Evolutionary conservation across 2,797 vertebrate genomes (phyloP).

Genomic region (Spizella passerina): DNA sequence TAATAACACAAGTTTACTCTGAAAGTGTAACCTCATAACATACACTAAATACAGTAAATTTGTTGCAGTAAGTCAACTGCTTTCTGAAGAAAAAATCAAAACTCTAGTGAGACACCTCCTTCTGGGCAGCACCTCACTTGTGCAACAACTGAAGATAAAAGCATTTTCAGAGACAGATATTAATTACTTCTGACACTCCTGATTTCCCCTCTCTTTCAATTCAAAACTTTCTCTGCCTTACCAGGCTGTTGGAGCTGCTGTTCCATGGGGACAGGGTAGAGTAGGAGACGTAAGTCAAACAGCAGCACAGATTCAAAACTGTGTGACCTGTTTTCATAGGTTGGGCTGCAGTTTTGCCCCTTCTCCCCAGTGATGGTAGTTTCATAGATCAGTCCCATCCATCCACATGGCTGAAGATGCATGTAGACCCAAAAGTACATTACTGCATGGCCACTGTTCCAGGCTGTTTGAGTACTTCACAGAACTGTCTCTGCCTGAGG

Average conservation of each 20-base stretch:
- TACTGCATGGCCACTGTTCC: neutral
- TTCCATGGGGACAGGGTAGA: neutral
- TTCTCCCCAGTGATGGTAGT: neutral
- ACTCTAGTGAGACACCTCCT: neutral
- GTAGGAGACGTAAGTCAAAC: neutral
- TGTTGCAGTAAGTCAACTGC: neutral
- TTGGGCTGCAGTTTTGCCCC: neutral
- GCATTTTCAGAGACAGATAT: neutral
- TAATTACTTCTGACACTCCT: neutral
- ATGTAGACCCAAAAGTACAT: neutral
- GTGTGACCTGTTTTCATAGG: neutral
- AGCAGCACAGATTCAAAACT: neutral
- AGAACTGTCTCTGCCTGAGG: neutral
- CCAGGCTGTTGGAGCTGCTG: neutral
- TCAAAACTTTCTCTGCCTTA: neutral
- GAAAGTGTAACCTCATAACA: neutral
- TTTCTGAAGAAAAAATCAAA: neutral
- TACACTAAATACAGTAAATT: neutral
- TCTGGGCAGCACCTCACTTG: neutral
- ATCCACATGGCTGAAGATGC: fast-evolving
- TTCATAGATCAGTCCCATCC: neutral
- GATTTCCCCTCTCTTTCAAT: neutral
- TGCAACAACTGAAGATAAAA: neutral
- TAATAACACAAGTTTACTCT: neutral
- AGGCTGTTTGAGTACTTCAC: neutral